A percentile compares a stretch with the other conserved stretches of the same genome.
phyloP scores from a whole-genome alignment of 2,888 invertebrate genomes.

The Melanotus villosus region DNA sequence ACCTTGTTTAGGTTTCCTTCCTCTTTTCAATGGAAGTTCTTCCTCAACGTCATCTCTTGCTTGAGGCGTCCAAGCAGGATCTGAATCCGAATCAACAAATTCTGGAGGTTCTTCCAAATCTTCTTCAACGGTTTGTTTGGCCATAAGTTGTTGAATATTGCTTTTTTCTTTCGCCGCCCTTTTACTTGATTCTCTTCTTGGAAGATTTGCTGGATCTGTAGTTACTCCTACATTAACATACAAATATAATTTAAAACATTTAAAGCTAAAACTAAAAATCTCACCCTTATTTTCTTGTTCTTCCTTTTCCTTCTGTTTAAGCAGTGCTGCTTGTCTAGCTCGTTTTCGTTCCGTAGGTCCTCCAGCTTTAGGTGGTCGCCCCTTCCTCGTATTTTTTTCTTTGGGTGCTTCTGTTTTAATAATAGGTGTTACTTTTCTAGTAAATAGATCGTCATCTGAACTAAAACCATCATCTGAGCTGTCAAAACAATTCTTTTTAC shows the following conservation, averaged over 20 bases:
- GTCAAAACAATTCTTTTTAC: slow-evolving; percentile 78
- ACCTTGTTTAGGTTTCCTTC: slow-evolving; percentile 45
- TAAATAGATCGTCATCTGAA: slow-evolving; percentile 72
- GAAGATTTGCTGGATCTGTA: slow-evolving; percentile 62
- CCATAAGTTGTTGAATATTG: slow-evolving; percentile 71
- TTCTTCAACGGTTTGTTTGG: slow-evolving; percentile 67
- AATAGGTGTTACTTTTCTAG: slow-evolving; percentile 66
- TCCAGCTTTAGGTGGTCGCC: slow-evolving; percentile 68
- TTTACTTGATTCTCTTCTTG: slow-evolving; percentile 75
- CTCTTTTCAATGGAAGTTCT: slow-evolving; percentile 62
- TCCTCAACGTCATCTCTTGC: slow-evolving; percentile 67
- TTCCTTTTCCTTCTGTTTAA: slow-evolving; percentile 49
- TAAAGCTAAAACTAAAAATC: slow-evolving; percentile 60
- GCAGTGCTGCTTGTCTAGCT: slow-evolving; percentile 51
- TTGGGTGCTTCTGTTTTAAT: slow-evolving; percentile 52
- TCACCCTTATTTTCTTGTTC: slow-evolving; percentile 72
- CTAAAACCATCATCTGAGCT: slow-evolving; percentile 78
- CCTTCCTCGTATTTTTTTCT: slow-evolving; percentile 60
- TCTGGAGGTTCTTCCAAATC: slow-evolving; percentile 73
- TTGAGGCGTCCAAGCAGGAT: slow-evolving; percentile 84
- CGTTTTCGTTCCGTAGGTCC: slow-evolving; percentile 64
- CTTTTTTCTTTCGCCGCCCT: slow-evolving; percentile 79
- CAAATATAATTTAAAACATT: not conserved
- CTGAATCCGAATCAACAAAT: slow-evolving; percentile 77
- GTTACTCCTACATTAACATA: not conserved